These are phyloP conservation scores for Lanius ludovicianus DNA, from an alignment of 2,113 vertebrate species.

Conservation along the genomic window DNA sequence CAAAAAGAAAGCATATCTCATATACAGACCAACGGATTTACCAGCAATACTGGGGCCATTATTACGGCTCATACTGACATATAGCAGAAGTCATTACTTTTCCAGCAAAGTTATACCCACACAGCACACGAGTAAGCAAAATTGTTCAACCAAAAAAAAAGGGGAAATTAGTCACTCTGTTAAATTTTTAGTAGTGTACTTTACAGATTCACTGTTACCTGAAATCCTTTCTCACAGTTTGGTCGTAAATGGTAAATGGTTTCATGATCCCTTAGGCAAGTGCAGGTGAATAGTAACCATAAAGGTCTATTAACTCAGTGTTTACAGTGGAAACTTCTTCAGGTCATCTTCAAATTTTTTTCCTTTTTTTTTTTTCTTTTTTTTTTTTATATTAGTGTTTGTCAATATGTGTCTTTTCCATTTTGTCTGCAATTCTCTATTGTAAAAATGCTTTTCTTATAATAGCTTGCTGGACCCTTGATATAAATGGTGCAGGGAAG, in stretches of 20 bases:
- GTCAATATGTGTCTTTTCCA: not conserved
- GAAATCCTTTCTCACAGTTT: not conserved
- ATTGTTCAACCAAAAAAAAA: not conserved
- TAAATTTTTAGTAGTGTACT: not conserved
- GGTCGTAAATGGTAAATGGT: rapidly evolving
- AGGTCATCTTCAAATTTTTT: not conserved
- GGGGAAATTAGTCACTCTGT: not conserved
- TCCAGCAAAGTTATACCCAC: not conserved
- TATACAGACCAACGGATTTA: not conserved
- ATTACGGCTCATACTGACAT: not conserved
- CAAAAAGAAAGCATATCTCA: not conserved
- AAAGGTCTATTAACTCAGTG: not conserved
- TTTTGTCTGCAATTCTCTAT: not conserved
- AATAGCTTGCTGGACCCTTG: not conserved
- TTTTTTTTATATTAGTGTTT: not conserved
- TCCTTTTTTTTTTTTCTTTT: not conserved
- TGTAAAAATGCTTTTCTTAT: not conserved
- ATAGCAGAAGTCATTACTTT: not conserved
- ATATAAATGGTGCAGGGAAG: not conserved
- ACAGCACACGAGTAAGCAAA: not conserved
- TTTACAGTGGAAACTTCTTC: not conserved
- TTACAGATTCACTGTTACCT: not conserved
- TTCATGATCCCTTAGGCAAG: not conserved
- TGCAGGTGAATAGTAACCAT: not conserved
- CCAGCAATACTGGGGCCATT: not conserved